Evolutionary conservation across 1,140 invertebrate genomes (phyloP).

Genomic region (Oncopodura yosiiana): DNA sequence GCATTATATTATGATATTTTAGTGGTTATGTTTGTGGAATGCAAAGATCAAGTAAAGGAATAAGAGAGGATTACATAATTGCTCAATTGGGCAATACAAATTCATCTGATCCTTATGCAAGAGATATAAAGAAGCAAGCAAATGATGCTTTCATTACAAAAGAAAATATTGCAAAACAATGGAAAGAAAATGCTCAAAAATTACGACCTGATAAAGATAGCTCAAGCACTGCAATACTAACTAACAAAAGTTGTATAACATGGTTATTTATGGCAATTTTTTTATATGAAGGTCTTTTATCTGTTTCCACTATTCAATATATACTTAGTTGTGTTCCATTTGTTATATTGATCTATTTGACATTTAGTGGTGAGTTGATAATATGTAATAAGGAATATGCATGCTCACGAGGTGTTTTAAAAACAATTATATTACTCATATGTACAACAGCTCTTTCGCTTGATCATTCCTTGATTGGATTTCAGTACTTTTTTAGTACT

Average conservation of each 20-base stretch:
- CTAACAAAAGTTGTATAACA: slow-evolving; percentile 4
- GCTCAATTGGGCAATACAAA: too few relatives aligned
- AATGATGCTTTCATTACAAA: too few relatives aligned
- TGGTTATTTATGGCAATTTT: slow-evolving; percentile 21
- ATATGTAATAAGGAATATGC: too few relatives aligned
- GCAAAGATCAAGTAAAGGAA: neutral
- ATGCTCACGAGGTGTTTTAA: too few relatives aligned
- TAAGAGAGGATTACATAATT: neutral
- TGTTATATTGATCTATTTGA: slow-evolving; percentile 8
- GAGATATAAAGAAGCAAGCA: too few relatives aligned
- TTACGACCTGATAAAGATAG: neutral
- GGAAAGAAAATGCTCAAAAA: neutral
- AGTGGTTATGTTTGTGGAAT: slow-evolving; percentile 18
- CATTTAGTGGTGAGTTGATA: neutral
- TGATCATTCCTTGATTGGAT: neutral
- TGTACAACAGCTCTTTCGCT: neutral
- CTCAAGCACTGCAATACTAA: neutral
- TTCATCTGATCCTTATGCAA: too few relatives aligned
- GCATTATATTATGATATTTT: neutral
- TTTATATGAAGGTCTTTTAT: slow-evolving; percentile 22
- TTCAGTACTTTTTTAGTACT: neutral
- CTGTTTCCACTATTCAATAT: slow-evolving; percentile 16
- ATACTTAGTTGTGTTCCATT: slow-evolving; percentile 17
- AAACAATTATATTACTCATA: too few relatives aligned
- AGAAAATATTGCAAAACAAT: too few relatives aligned